Evolutionary conservation across 2,797 vertebrate species (phyloP).

Genomic region (Natrix natrix): DNA sequence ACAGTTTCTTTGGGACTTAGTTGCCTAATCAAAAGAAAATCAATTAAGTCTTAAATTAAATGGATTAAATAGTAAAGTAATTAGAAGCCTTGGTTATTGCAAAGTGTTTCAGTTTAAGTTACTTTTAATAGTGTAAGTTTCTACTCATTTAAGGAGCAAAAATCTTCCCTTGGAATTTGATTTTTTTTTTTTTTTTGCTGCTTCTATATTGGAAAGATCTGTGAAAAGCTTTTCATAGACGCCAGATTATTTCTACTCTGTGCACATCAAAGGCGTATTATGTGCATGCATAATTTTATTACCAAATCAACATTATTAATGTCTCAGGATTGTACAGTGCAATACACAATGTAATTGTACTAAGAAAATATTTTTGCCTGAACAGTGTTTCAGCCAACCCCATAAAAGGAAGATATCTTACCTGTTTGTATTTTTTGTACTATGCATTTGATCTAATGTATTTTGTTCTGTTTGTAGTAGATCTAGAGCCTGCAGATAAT

Average conservation of each 20-base stretch:
- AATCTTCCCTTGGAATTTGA: background rate
- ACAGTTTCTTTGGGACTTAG: constrained; percentile 1
- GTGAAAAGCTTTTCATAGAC: background rate
- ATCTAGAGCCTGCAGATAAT: background rate
- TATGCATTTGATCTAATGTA: background rate
- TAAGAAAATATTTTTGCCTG: background rate
- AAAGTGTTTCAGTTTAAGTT: background rate
- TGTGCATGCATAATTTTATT: background rate
- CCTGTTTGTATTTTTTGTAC: background rate
- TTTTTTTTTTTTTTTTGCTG: background rate
- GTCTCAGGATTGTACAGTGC: background rate
- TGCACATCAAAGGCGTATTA: background rate
- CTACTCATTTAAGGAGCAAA: background rate
- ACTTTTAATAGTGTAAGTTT: background rate
- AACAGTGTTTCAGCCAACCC: background rate
- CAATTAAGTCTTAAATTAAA: constrained; percentile 15
- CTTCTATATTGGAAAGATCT: background rate
- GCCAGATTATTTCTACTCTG: background rate
- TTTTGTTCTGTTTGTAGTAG: background rate
- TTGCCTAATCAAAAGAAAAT: constrained; percentile 25
- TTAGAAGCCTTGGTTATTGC: background rate
- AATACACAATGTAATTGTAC: background rate
- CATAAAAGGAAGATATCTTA: background rate
- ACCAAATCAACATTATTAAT: background rate
- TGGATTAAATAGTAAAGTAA: constrained; percentile 6